phyloP scores from a whole-genome alignment of 1,140 invertebrate species.

The Bombus waltoni region DNA sequence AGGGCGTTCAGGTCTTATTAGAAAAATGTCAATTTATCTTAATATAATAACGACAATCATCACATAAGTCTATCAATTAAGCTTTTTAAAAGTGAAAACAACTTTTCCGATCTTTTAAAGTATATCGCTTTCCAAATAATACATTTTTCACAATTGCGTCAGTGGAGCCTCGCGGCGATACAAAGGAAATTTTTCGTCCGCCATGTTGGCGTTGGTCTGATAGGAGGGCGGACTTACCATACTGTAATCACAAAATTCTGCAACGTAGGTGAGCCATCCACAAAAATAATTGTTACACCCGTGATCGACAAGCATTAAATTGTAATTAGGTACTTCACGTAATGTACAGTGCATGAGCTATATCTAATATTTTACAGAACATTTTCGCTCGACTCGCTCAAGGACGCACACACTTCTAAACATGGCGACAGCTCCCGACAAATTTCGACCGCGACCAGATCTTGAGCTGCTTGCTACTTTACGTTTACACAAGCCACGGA shows the following conservation, averaged over 20 bases:
- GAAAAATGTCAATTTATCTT: constrained; percentile 39
- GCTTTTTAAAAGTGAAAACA: not conserved
- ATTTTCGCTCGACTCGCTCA: constrained; percentile 82
- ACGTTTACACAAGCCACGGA: constrained; percentile 47
- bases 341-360: constrained; percentile 81
- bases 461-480: constrained; percentile 47
- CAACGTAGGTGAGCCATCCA: constrained; percentile 82
- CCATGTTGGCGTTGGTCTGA: constrained; percentile 84
- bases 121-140: not conserved
- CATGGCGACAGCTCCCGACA: constrained; percentile 83
- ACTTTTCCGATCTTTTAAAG: not conserved
- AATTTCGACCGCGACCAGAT: constrained; percentile 63
- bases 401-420: constrained; percentile 84
- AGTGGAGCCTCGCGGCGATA: constrained; percentile 71
- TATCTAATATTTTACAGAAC: constrained; percentile 81
- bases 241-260: constrained; percentile 85
- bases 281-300: constrained; percentile 78
- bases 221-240: constrained; percentile 84
- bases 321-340: constrained; percentile 83
- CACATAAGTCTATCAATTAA: not conserved
- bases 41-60: constrained; percentile 22
- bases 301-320: constrained; percentile 75
- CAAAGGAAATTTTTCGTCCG: constrained; percentile 83
- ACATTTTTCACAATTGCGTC: constrained; percentile 54
- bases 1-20: constrained; percentile 48